Evolutionary conservation across 92 coral and sea anemone genomes (phyloP).

Genomic region (Siderastrea radians): DNA sequence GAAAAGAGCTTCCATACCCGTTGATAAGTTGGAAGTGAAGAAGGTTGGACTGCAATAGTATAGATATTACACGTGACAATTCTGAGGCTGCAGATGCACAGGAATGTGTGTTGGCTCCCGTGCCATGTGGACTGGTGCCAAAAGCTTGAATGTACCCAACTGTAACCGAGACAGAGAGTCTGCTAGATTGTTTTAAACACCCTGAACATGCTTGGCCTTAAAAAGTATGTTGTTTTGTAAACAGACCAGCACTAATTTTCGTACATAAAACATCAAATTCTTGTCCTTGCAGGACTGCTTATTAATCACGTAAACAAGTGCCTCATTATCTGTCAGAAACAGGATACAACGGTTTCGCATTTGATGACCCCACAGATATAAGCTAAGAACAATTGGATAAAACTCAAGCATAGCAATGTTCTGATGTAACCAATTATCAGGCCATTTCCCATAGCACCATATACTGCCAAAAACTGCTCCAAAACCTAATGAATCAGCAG

Average conservation of each 20-base stretch:
- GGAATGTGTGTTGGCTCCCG: conserved; percentile 23
- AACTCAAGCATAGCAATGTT: conserved; percentile 58
- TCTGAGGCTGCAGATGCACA: conserved; percentile 29
- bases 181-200: conserved; percentile 59
- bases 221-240: conserved; percentile 61
- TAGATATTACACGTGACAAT: conserved; percentile 7
- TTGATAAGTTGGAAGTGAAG: conserved; percentile 68
- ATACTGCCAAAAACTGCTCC: conserved; percentile 49
- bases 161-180: conserved; percentile 75
- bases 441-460: conserved; percentile 71
- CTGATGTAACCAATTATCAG: conserved; percentile 38
- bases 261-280: conserved; percentile 62
- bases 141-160: conserved; percentile 55
- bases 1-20: conserved; percentile 56
- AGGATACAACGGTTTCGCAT: conserved; percentile 57
- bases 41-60: conserved; percentile 55
- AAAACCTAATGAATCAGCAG: conserved; percentile 53
- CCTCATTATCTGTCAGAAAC: no score
- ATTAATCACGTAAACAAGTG: conserved; percentile 70
- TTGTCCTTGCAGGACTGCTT: conserved; percentile 54
- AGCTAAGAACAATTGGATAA: conserved; percentile 58
- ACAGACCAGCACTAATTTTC: conserved; percentile 54
- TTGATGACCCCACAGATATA: conserved; percentile 43
- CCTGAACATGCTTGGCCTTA: conserved; percentile 71
- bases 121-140: conserved; percentile 54